These are phyloP conservation scores for Electrona antarctica DNA, from an alignment of 2,113 vertebrate genomes.

Conservation along the genomic window DNA sequence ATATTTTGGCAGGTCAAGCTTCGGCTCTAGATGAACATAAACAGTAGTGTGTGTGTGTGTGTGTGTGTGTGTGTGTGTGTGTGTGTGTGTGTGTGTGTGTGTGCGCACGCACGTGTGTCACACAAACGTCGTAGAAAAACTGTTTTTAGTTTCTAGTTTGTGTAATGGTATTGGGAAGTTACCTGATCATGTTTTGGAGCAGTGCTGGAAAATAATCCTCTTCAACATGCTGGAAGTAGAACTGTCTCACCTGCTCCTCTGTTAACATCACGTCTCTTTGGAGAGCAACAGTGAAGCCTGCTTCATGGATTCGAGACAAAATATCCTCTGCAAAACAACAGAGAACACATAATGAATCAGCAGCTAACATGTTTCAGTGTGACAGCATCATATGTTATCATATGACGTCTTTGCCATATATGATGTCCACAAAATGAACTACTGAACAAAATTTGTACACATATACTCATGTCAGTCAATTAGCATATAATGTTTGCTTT, in stretches of 20 bases:
- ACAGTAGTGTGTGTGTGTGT: neutral
- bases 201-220: slow-evolving; percentile 73
- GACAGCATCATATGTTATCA: no score
- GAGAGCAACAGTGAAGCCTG: slow-evolving; percentile 76
- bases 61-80: no score
- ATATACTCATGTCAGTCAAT: slow-evolving; percentile 6
- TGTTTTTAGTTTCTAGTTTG: no score
- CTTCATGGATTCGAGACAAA: slow-evolving; percentile 68
- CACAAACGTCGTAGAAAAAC: no score
- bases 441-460: neutral
- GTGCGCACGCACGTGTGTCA: neutral
- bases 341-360: neutral
- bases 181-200: slow-evolving; percentile 75
- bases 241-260: slow-evolving; percentile 77
- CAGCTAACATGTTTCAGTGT: neutral
- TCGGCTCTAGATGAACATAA: neutral
- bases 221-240: slow-evolving; percentile 75
- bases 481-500: slow-evolving; percentile 3
- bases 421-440: neutral
- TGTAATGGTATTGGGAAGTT: slow-evolving; percentile 10
- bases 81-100: no score
- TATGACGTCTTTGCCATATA: neutral
- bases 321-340: slow-evolving; percentile 73
- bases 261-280: slow-evolving; percentile 75
- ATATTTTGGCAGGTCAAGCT: no score